Percentiles rank a stretch among this genome's conserved stretches.
These are phyloP conservation scores for Amorpha juglandis DNA, from an alignment of 2,888 invertebrate genomes.

Conservation along the genomic window DNA sequence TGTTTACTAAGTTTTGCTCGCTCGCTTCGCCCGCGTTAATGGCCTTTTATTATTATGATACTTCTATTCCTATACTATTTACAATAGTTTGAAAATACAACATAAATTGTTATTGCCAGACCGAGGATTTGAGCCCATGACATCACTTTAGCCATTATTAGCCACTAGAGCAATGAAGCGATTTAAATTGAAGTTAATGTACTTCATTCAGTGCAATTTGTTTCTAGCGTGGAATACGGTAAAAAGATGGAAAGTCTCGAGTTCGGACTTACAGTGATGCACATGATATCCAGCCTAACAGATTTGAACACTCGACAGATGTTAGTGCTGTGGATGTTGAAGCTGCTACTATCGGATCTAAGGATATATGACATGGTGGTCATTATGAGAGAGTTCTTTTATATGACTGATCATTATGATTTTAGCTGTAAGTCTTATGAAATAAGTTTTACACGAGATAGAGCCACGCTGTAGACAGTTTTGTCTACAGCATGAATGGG, in stretches of 20 bases:
- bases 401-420: conserved; percentile 60
- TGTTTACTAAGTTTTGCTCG: too few species aligned
- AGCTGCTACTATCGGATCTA: conserved; percentile 57
- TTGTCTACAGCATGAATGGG: too few species aligned
- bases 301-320: conserved; percentile 52
- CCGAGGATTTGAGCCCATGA: too few species aligned
- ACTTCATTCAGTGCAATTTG: background rate
- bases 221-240: conserved; percentile 57
- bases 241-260: conserved; percentile 61
- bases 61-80: too few species aligned
- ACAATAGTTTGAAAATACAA: too few species aligned
- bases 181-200: background rate
- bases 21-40: too few species aligned
- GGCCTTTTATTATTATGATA: too few species aligned
- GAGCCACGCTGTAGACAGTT: background rate
- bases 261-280: conserved; percentile 62
- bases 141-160: too few species aligned
- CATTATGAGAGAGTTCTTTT: conserved; percentile 65
- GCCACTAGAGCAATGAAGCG: too few species aligned
- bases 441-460: too few species aligned
- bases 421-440: conserved; percentile 50
- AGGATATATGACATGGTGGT: conserved; percentile 62
- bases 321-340: conserved; percentile 60
- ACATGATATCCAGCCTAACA: conserved; percentile 53
- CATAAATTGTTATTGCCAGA: too few species aligned